phyloP scores from a whole-genome alignment of 2,888 invertebrate genomes.

The Nycteola revayana region DNA sequence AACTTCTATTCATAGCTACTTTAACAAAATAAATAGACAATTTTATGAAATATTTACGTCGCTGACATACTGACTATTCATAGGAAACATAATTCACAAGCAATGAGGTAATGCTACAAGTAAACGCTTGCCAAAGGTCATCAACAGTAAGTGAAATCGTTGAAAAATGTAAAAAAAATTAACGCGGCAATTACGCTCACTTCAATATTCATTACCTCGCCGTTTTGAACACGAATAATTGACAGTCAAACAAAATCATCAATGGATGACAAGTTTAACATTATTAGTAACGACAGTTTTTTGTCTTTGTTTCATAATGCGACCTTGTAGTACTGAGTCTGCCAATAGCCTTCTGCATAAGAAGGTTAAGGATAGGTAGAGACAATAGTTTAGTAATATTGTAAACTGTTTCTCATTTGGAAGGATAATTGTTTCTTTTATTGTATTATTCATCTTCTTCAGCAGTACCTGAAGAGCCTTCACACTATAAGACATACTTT shows the following conservation, averaged over 20 bases:
- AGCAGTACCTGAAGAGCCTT: too few species aligned
- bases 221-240: not conserved
- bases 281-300: slow-evolving; percentile 5
- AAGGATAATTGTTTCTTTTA: slow-evolving; percentile 4
- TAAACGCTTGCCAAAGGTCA: slow-evolving; percentile 29
- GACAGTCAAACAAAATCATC: slow-evolving; percentile 3
- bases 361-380: slow-evolving; percentile 47
- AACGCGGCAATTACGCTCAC: slow-evolving; percentile 5
- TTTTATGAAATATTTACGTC: too few species aligned
- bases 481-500: too few species aligned
- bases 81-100: slow-evolving; percentile 14
- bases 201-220: not conserved
- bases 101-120: slow-evolving; percentile 29
- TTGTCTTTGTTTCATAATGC: slow-evolving; percentile 34
- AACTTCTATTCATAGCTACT: too few species aligned
- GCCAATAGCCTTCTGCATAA: slow-evolving; percentile 39
- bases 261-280: slow-evolving; percentile 9
- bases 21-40: too few species aligned
- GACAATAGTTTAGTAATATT: slow-evolving; percentile 38
- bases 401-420: slow-evolving; percentile 8
- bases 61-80: too few species aligned
- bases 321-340: slow-evolving; percentile 48
- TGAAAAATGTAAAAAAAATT: slow-evolving; percentile 22
- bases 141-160: slow-evolving; percentile 29
- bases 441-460: too few species aligned